Evolutionary conservation across 2,888 invertebrate species (phyloP), one percentile per base, ranked within the genome.

Genomic region (Lymantria monacha): DNA sequence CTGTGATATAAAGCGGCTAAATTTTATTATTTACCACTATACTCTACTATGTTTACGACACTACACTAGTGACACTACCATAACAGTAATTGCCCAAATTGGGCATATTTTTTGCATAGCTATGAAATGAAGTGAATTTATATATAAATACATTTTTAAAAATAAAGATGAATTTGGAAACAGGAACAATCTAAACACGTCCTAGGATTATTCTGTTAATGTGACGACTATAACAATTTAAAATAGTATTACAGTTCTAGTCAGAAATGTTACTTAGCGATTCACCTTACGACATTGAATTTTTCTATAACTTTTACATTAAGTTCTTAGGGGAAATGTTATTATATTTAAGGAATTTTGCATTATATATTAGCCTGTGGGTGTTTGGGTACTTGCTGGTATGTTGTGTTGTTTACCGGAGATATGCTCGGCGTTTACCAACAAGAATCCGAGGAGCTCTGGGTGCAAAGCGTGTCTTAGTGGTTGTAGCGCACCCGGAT

Each of bases 401-500:
- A 61, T 92, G 83, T 72, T 92, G 79, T 90, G 87, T 88, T 62
- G 92, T 85, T 51, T 92, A 87, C 66, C 87, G 91, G 76, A 92
- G 88, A 55, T 93, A 81, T 59, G 92, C 81, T 33, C 86, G 92
- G 73, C 85, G 90, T 31, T 65, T 90, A 33, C 81, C 92, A 42
- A 87, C 87, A 0, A 84, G 93, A 61, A 87, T 85, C 50, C 85
- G 88, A 33, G 92, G 91, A 30, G 86, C 93, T 11, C 83, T 92
- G 37, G 80, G 91, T 41, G 88, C 92, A 1, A 89, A 87, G 57
- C 88, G 96, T 65, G 93, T 97, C 42, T 85, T 99, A 31, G 81
- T 99, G 48, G 95, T 99, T 1, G 96, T 94, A 42, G 98, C 99
- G 15, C 99, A 99, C 91, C 99, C 99, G 12, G 99, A 99, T 83